Percentiles rank a stretch among this genome's conserved stretches.
Conservation (phyloP, 1,140 invertebrate species). For the Drosophila nebulosa region DNA sequence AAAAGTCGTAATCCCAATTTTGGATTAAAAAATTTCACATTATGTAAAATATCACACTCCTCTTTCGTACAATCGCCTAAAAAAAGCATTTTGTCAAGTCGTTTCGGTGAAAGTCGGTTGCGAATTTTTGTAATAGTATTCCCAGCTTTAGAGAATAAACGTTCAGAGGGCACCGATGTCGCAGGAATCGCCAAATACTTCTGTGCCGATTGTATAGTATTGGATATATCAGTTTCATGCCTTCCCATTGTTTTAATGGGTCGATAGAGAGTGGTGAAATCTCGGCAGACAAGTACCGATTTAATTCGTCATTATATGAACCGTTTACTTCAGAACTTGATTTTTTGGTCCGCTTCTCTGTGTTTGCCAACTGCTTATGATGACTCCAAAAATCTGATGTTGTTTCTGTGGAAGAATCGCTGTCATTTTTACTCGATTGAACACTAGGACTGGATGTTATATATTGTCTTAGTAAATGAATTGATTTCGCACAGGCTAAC, state of each 20-base stretch:
- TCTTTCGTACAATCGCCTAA: constrained; percentile 1
- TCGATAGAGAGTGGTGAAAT: neutral
- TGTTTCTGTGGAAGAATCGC: no score
- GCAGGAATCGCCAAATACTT: neutral
- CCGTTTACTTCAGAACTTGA: neutral
- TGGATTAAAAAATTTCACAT: no score
- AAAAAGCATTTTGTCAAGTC: constrained; percentile 1
- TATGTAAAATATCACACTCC: neutral
- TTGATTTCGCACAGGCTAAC: no score
- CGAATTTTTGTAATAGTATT: neutral
- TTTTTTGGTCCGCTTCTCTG: no score
- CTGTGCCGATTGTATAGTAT: neutral
- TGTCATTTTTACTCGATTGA: no score
- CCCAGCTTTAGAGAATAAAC: neutral
- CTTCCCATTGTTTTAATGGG: neutral
- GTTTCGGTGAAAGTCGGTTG: constrained; percentile 4
- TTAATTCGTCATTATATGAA: neutral
- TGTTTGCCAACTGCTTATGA: no score
- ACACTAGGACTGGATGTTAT: no score
- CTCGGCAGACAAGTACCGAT: neutral
- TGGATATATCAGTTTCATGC: neutral
- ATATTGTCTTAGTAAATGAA: no score
- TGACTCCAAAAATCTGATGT: no score
- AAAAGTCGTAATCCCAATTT: no score
- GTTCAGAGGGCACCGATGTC: neutral